Evolutionary conservation across 2,113 vertebrate genomes (phyloP).

Genomic region (Nesoenas mayeri): DNA sequence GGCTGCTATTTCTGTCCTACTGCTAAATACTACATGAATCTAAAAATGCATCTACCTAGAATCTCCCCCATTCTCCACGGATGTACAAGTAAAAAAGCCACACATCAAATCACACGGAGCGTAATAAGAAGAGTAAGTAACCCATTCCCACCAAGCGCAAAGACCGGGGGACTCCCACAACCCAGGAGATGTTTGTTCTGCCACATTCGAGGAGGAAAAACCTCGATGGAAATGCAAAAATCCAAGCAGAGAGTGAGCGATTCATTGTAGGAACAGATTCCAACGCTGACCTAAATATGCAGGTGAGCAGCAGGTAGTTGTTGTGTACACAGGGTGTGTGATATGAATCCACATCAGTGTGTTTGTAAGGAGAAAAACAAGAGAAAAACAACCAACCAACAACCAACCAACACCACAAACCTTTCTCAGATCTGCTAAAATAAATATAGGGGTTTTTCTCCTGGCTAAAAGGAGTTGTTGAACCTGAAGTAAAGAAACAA

Average conservation of each 20-base stretch:
- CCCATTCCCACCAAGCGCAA: background rate
- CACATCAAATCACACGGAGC: rapidly evolving
- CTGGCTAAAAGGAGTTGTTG: background rate
- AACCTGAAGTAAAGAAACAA: background rate
- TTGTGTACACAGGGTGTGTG: rapidly evolving
- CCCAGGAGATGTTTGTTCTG: background rate
- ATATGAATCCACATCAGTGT: background rate
- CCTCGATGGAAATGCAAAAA: background rate
- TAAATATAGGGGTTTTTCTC: background rate
- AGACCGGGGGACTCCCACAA: background rate
- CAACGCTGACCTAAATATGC: background rate
- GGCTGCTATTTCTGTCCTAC: background rate
- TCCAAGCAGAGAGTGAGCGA: background rate
- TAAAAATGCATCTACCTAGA: background rate
- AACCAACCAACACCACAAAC: background rate
- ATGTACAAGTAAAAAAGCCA: rapidly evolving
- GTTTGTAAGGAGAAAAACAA: background rate
- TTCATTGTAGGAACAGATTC: background rate
- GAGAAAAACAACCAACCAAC: too few species aligned
- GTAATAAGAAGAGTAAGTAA: background rate
- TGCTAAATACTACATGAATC: background rate
- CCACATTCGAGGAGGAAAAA: background rate
- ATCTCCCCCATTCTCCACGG: background rate
- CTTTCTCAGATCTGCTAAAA: background rate
- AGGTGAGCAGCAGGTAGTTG: background rate